phyloP scores from a whole-genome alignment of 2,888 invertebrate species.

The Ypsolopha scabrella region DNA sequence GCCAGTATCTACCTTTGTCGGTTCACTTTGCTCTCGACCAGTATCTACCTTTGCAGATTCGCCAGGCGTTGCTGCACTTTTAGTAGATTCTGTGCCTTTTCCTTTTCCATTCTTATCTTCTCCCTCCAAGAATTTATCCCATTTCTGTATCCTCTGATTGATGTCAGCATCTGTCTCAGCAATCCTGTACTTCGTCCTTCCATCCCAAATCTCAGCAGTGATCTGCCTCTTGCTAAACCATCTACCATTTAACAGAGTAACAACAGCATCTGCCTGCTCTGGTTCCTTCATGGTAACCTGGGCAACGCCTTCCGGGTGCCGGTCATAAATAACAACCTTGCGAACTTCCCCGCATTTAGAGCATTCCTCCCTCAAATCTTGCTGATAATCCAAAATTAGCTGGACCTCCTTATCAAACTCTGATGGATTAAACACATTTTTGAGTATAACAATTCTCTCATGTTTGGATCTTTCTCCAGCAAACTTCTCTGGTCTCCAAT shows the following conservation, averaged over 20 bases:
- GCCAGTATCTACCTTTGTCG: too few relatives aligned
- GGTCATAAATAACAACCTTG: conserved; percentile 91
- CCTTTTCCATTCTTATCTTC: conserved; percentile 41
- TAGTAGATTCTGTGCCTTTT: background rate
- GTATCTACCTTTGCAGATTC: too few relatives aligned
- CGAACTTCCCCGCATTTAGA: conserved; percentile 91
- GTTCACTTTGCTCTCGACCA: too few relatives aligned
- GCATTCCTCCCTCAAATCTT: conserved; percentile 91
- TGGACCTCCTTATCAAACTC: conserved; percentile 92
- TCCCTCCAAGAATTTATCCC: conserved; percentile 85
- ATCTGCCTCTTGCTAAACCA: conserved; percentile 91
- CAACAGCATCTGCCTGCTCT: conserved; percentile 92
- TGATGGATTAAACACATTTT: conserved; percentile 90
- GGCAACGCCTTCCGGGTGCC: conserved; percentile 95
- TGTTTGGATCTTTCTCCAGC: conserved; percentile 87
- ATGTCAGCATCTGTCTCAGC: conserved; percentile 92
- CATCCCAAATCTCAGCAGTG: conserved; percentile 93
- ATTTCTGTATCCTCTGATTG: conserved; percentile 83
- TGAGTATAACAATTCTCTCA: conserved; percentile 92
- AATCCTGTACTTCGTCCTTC: conserved; percentile 92
- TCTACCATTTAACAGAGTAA: conserved; percentile 87
- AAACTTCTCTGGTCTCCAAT: conserved; percentile 96
- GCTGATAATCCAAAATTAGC: conserved; percentile 90
- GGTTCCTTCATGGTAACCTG: conserved; percentile 91
- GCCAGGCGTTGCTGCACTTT: too few relatives aligned